These are phyloP conservation scores for Accipiter cooperii DNA, from an alignment of 2,113 vertebrate genomes.

Conservation along the genomic window DNA sequence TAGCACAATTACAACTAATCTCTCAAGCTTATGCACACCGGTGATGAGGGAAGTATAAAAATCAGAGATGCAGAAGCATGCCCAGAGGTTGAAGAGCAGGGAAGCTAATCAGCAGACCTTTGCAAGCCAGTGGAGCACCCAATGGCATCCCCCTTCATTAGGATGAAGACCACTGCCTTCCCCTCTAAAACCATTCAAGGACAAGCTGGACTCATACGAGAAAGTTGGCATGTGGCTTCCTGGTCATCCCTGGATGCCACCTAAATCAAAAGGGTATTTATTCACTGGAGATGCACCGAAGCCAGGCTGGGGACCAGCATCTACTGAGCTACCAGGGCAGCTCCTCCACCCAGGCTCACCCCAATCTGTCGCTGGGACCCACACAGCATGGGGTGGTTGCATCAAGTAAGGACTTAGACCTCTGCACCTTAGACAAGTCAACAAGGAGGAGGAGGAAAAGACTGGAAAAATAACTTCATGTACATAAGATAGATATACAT, in stretches of 20 bases:
- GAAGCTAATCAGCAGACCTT: neutral
- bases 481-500: fast-evolving
- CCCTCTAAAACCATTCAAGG: neutral
- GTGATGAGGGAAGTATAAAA: neutral
- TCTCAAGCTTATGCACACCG: no score
- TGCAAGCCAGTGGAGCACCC: neutral
- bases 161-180: neutral
- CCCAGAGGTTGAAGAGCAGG: neutral
- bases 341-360: neutral
- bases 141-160: neutral
- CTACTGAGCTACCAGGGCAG: neutral
- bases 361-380: fast-evolving
- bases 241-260: neutral
- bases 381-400: neutral
- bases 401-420: fast-evolving
- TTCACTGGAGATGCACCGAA: no score
- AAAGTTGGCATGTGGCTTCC: fast-evolving
- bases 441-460: neutral
- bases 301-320: neutral
- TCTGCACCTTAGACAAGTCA: neutral
- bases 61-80: neutral
- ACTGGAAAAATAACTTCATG: neutral
- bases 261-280: neutral
- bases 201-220: neutral
- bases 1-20: neutral